Percentiles rank a stretch among this genome's conserved stretches.
phyloP scores from a whole-genome alignment of 2,797 vertebrate genomes.

The Sarcoramphus papa region DNA sequence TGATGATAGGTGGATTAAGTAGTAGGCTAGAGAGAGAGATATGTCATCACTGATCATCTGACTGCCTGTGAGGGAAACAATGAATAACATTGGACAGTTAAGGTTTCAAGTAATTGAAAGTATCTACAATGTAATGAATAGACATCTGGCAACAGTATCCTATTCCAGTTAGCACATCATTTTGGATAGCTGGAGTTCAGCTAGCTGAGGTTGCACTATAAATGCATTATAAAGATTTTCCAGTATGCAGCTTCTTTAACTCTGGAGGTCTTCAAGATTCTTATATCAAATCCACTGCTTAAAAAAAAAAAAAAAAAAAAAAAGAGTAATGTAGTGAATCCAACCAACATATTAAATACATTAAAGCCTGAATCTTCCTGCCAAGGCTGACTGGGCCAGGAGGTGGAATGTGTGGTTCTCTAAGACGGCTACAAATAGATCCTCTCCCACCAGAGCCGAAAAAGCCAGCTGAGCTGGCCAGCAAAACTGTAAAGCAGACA shows the following conservation, averaged over 20 bases:
- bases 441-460: neutral
- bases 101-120: constrained; percentile 18
- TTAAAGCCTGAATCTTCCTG: neutral
- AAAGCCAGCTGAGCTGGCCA: neutral
- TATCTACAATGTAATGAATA: neutral
- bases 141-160: constrained; percentile 1
- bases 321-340: neutral
- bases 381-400: neutral
- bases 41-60: neutral
- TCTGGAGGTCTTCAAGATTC: neutral
- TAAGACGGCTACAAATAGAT: constrained; percentile 9
- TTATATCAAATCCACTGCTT: neutral
- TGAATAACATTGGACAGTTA: neutral
- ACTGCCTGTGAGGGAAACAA: neutral
- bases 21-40: neutral
- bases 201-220: neutral
- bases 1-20: neutral
- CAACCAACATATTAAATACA: constrained; percentile 13
- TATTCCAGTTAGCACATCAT: neutral
- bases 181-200: neutral
- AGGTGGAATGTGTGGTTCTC: neutral
- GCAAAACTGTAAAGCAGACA: constrained; percentile 16
- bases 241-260: neutral
- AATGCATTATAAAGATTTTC: neutral
- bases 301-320: neutral